Evolutionary conservation across 2,888 invertebrate genomes (phyloP).

Genomic region (Agrotis clavis): DNA sequence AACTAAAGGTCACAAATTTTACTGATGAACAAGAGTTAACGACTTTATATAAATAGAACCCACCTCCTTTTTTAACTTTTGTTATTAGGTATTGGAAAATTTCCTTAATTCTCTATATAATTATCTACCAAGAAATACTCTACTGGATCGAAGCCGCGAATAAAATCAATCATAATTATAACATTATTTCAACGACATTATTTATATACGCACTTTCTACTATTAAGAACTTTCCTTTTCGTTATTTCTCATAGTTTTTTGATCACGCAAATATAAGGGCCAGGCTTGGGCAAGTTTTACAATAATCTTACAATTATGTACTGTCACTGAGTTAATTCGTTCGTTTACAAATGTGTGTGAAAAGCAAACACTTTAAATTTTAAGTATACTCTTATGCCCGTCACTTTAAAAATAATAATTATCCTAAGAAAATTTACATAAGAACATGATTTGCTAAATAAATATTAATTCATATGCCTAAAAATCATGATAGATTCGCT

Average conservation of each 20-base stretch:
- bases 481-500: background rate
- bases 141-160: slow-evolving; percentile 18
- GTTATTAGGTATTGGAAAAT: slow-evolving; percentile 15
- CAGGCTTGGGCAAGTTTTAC: slow-evolving; percentile 36
- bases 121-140: slow-evolving; percentile 35
- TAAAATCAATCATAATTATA: slow-evolving; percentile 23
- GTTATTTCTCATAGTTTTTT: slow-evolving; percentile 1
- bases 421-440: slow-evolving; percentile 45
- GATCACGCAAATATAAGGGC: slow-evolving; percentile 20
- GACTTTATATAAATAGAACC: slow-evolving; percentile 28
- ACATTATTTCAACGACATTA: slow-evolving; percentile 27
- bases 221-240: slow-evolving; percentile 19
- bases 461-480: slow-evolving; percentile 38
- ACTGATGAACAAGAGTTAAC: background rate
- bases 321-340: slow-evolving; percentile 52
- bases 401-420: slow-evolving; percentile 13
- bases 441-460: slow-evolving; percentile 44
- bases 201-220: slow-evolving; percentile 4
- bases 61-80: slow-evolving; percentile 5
- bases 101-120: slow-evolving; percentile 38
- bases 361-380: slow-evolving; percentile 32
- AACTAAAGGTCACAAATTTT: slow-evolving; percentile 13
- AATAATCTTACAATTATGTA: slow-evolving; percentile 33
- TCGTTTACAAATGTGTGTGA: slow-evolving; percentile 18
- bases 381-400: slow-evolving; percentile 39